Base-by-base conservation (phyloP, 35 echinoderm and acorn worm genomes). In the Chiridota heheva region DNA sequence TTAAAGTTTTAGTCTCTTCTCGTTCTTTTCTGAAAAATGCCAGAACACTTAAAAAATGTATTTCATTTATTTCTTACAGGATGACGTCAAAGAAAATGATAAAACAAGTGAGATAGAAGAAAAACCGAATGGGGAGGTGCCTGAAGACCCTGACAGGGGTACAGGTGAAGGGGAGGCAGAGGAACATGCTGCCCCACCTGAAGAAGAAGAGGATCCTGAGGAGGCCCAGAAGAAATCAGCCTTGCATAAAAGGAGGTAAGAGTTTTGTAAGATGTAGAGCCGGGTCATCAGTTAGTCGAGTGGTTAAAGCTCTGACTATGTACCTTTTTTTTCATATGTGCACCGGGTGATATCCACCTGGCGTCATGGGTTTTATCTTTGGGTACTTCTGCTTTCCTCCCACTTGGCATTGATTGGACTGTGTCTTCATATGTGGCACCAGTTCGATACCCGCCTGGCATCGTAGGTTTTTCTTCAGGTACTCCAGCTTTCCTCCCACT, bases 221-320 rank as follows among this genome's bases (percentile, higher is more conserved):
- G 81, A 84, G 42, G 65, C 63, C 17, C 69, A 72, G 46, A 84
- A 35, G 48, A 71, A 84, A 42, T 42, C 63, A 26, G 81, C 81
- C 42, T 45, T 69, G 57, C 58, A 84, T 38, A 84, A 84, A 36
- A 12, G 64, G 44, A 70, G n/a, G 81, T 84, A 84, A 84, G 80
- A 40, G 40, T 71, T 7, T 71, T 38, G 18, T 38, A 31, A 71
- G 32, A 30, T 18, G 29, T 7, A 63, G 13, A 63, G 29, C 30
- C 29, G 55, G 12, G 26, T 24, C 3, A 37, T 26, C 4, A 15
- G 60, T 28, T 15, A 15, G 60, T 28, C 37, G 40, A 30, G 16
- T 16, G 17, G 30, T 65, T 10, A 10, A 27, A 16, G 61, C 61
- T 16, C 22, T 53, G 10, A 53, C 22, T 13, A 13, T 53, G 48